Evolutionary conservation across 2,113 vertebrate species (phyloP).

Genomic region (Colossoma macropomum): DNA sequence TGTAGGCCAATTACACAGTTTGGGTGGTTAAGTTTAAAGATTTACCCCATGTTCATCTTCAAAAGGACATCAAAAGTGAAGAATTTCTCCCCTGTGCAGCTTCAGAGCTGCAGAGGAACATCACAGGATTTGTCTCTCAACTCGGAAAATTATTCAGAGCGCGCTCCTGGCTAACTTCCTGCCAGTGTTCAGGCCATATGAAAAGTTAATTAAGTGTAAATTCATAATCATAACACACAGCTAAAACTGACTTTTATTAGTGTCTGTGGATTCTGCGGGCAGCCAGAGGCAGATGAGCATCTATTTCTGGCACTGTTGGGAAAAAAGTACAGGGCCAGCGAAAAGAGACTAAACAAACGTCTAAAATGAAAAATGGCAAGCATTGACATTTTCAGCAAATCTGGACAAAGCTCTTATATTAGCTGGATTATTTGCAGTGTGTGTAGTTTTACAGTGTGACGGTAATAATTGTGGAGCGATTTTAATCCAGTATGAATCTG

Average conservation of each 20-base stretch:
- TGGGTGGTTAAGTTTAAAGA: too few species aligned
- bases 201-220: slow-evolving; percentile 12
- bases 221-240: background rate
- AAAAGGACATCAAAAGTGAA: background rate
- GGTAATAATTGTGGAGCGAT: too few species aligned
- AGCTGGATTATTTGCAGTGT: too few species aligned
- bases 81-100: too few species aligned
- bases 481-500: too few species aligned
- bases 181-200: background rate
- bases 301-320: slow-evolving; percentile 43
- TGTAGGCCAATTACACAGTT: too few species aligned
- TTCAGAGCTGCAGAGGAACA: background rate
- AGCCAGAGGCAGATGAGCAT: background rate
- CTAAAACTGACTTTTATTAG: background rate
- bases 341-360: background rate
- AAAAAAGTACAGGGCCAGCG: background rate
- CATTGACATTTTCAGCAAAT: background rate
- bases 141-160: background rate
- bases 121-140: background rate
- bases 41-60: background rate
- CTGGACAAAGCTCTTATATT: background rate
- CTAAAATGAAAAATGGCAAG: slow-evolving; percentile 18
- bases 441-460: too few species aligned
- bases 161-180: background rate
- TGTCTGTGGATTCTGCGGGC: background rate